Evolutionary conservation across 1,140 invertebrate genomes (phyloP), one percentile per base, ranked within the genome.

Genomic region (Drosophila paulistorum): DNA sequence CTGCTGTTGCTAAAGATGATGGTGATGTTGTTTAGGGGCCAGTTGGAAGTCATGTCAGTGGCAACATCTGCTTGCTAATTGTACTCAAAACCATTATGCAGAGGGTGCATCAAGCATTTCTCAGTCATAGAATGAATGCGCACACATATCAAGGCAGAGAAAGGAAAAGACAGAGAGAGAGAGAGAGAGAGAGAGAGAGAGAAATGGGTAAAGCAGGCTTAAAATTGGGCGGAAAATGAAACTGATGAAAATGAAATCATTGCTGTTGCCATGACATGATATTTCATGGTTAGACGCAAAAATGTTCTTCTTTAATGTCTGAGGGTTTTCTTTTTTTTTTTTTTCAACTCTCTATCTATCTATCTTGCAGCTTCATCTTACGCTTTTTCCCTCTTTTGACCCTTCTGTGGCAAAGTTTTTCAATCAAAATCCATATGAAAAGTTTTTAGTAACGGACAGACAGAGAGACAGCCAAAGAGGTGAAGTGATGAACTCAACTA

Each of bases 341-440:
- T 48, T 20, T 48, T 7, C 20, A 17, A 20, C 45, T 51, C 66
- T 23, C 65, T 11, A 37, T n/a, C 35, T 57, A 30, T 55, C 64
- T 65, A 68, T 75, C 74, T 64, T 42, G 30, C 9, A 54, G 26
- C 35, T 37, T 37, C 10, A 37, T 37, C 35, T 37, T 37, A 37
- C 10, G 9, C 35, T 37, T 37, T 37, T 37, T 37, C 11, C 11
- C 11, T 13, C 11, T 13, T 39, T 11, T 39, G 37, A 62, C 39
- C 9, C 41, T 13, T 48, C 26, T 23, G 17, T 26, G 66, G 57
- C 45, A 71, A 87, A 86, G 82, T 86, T 82, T 82, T 78, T 71
- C 79, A 82, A 82, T 82, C 79, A 82, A 82, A 30, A 78, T 78
- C 82, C 74, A 82, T 78, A 68, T 71, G 71, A 81, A 82, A 82